Evolutionary conservation across 2,888 invertebrate species (phyloP).

Genomic region (Nemurella pictetii): DNA sequence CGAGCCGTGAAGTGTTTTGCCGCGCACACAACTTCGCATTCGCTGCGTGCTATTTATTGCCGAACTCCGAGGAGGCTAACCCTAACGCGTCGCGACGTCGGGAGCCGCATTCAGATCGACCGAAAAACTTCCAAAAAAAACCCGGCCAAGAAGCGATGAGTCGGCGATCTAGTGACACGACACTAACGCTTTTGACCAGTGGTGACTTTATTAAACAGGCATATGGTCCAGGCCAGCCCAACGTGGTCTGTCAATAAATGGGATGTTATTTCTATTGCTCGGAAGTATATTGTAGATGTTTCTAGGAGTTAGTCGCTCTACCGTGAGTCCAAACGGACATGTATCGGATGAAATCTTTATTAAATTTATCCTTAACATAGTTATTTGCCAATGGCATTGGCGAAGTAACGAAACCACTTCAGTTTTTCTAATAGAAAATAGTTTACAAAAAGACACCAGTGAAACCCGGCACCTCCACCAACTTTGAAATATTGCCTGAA

Average conservation of each 20-base stretch:
- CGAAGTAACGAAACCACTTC: too few relatives aligned
- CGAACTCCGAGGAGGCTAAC: too few relatives aligned
- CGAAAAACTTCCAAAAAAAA: not conserved
- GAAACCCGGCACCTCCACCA: not conserved
- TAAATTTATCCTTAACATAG: too few relatives aligned
- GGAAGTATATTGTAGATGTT: not conserved
- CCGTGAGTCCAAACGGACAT: not conserved
- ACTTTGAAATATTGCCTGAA: too few relatives aligned
- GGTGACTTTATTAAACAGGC: not conserved
- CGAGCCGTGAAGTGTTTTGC: conserved; percentile 33
- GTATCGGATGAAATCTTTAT: not conserved
- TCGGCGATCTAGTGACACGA: not conserved
- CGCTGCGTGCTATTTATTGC: conserved; percentile 22
- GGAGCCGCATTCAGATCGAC: not conserved
- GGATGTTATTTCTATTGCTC: not conserved
- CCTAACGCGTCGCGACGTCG: not conserved
- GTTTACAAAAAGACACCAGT: too few relatives aligned
- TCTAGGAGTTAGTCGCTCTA: not conserved
- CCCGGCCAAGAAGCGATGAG: not conserved
- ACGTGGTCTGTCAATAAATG: not conserved
- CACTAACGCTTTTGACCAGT: not conserved
- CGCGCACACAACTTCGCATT: conserved; percentile 16
- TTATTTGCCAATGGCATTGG: too few relatives aligned
- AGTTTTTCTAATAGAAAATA: too few relatives aligned
- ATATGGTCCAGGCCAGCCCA: not conserved